Percentiles rank a stretch among this genome's conserved stretches.
Evolutionary conservation across 2,797 vertebrate genomes (phyloP).

Genomic region (Sebastiscus albofasciatus): DNA sequence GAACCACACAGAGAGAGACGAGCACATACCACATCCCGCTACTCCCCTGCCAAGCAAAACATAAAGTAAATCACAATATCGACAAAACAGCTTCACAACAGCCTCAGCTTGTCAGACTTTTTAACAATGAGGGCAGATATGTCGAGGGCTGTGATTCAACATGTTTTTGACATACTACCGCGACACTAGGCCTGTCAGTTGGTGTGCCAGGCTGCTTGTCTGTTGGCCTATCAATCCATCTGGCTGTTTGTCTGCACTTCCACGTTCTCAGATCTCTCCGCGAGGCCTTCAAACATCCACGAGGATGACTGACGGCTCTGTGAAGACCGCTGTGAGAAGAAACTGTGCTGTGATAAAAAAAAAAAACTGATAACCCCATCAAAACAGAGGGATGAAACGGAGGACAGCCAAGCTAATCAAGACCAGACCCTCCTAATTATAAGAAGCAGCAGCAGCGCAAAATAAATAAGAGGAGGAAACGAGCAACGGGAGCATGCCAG

Average conservation of each 20-base stretch:
- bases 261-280: constrained; percentile 10
- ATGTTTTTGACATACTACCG: constrained; percentile 41
- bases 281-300: constrained; percentile 16
- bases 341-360: neutral
- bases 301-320: constrained; percentile 26
- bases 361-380: constrained; percentile 12
- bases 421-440: constrained; percentile 20
- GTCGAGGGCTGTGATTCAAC: constrained; percentile 27
- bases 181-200: constrained; percentile 10
- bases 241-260: constrained; percentile 17
- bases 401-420: constrained; percentile 36
- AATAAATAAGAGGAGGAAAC: constrained; percentile 30
- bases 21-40: constrained; percentile 18
- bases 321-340: constrained; percentile 11
- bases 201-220: constrained; percentile 7
- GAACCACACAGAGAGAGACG: constrained; percentile 6
- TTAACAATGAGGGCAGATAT: constrained; percentile 39
- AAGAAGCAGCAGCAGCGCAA: constrained; percentile 1
- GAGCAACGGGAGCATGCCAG: neutral
- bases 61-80: constrained; percentile 51
- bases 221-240: constrained; percentile 33
- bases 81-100: constrained; percentile 19
- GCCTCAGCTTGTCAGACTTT: constrained; percentile 11
- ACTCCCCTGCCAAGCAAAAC: constrained; percentile 55
- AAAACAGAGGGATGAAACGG: constrained; percentile 25